phyloP scores from a whole-genome alignment of 2,797 vertebrate genomes.

The Anniella stebbinsi region DNA sequence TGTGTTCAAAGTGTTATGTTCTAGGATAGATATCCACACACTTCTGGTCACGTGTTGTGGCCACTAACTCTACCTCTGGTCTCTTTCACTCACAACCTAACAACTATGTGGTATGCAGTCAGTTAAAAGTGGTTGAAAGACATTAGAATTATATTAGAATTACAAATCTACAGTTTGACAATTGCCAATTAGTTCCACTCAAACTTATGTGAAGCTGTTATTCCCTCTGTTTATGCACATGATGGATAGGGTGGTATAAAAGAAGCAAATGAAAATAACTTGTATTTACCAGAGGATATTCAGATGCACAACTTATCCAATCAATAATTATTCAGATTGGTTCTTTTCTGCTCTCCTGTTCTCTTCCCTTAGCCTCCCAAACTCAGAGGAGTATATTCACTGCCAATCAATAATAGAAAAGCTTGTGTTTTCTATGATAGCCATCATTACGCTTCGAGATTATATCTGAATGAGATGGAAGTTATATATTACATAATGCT shows the following conservation, averaged over 20 bases:
- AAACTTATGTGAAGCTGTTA: neutral
- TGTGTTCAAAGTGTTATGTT: neutral
- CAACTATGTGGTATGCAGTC: neutral
- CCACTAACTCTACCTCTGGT: neutral
- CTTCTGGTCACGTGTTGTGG: neutral
- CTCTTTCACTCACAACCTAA: neutral
- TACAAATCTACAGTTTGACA: neutral
- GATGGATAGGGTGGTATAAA: neutral
- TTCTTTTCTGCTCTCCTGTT: accelerated
- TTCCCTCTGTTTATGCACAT: neutral
- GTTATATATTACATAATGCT: accelerated
- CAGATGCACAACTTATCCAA: neutral
- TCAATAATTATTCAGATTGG: accelerated
- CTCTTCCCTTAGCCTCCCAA: neutral
- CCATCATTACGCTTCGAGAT: accelerated
- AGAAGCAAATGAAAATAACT: neutral
- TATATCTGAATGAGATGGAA: neutral
- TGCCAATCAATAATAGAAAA: neutral
- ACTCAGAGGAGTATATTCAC: neutral
- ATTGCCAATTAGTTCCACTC: neutral
- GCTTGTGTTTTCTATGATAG: neutral
- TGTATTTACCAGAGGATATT: neutral
- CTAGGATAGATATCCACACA: neutral
- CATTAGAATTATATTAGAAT: neutral
- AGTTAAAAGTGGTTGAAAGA: neutral